Conservation (phyloP, 2,113 vertebrate species). For the Tychaedon coryphoeus region DNA sequence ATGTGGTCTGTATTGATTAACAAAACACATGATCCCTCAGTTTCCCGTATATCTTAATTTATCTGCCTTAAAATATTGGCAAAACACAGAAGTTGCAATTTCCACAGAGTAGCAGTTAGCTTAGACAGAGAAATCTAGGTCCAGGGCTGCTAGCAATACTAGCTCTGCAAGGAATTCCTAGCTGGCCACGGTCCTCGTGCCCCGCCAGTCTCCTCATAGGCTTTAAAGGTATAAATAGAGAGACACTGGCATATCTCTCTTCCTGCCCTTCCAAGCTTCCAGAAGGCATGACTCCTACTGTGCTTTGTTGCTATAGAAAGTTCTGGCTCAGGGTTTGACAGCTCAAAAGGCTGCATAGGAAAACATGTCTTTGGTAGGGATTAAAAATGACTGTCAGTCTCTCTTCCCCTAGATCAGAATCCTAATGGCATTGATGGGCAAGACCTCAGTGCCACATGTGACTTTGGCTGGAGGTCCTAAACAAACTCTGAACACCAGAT, state of each 20-base stretch:
- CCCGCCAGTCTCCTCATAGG: constrained; percentile 51
- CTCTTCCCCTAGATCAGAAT: not conserved
- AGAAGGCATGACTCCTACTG: constrained; percentile 58
- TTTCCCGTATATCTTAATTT: not conserved
- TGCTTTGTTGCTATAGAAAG: constrained; percentile 54
- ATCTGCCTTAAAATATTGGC: constrained; percentile 33
- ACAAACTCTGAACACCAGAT: not conserved
- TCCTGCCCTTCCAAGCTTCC: constrained; percentile 58
- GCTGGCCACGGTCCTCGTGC: constrained; percentile 53
- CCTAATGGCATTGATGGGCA: not conserved
- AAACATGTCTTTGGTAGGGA: constrained; percentile 17
- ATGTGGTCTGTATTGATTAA: not conserved
- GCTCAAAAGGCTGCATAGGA: constrained; percentile 20
- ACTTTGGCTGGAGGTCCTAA: not conserved
- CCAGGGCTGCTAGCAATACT: constrained; percentile 44
- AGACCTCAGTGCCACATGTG: not conserved
- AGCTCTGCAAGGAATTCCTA: constrained; percentile 54
- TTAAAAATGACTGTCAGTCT: not conserved
- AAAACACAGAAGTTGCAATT: not conserved
- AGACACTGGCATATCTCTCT: constrained; percentile 64
- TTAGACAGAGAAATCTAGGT: constrained; percentile 18
- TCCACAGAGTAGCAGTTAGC: constrained; percentile 2
- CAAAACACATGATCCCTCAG: not conserved
- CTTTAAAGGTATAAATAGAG: constrained; percentile 73
- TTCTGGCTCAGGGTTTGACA: constrained; percentile 8